These are phyloP conservation scores for Drosophila mulleri DNA, from an alignment of 2,888 invertebrate genomes.

Conservation along the genomic window DNA sequence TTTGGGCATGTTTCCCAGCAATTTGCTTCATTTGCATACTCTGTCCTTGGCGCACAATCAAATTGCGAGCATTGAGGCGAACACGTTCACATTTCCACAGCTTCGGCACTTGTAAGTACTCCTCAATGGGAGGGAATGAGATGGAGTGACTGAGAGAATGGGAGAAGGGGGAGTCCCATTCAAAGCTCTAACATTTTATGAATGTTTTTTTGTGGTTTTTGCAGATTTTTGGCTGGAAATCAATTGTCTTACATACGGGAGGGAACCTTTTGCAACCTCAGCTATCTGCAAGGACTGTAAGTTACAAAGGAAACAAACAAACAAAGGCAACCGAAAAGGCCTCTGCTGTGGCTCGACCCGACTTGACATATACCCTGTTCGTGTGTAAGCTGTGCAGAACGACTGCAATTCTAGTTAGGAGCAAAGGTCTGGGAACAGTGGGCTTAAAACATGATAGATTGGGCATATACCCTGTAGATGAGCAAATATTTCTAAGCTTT, in stretches of 20 bases:
- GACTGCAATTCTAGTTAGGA: not conserved
- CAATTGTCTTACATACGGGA: slow-evolving; percentile 83
- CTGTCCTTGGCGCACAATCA: slow-evolving; percentile 86
- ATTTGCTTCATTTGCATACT: slow-evolving; percentile 82
- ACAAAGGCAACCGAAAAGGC: not conserved
- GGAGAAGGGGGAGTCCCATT: not conserved
- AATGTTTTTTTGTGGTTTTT: slow-evolving; percentile 28
- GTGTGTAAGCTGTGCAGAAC: not conserved
- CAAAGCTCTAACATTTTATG: not conserved
- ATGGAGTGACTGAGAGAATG: not conserved
- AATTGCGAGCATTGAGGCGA: slow-evolving; percentile 76
- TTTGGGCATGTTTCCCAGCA: slow-evolving; percentile 82
- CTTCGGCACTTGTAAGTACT: slow-evolving; percentile 86
- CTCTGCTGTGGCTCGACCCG: not conserved
- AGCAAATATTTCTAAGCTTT: no score
- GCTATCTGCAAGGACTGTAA: slow-evolving; percentile 84
- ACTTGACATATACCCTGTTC: slow-evolving; percentile 2
- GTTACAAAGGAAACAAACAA: slow-evolving; percentile 42
- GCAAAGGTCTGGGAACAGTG: no score
- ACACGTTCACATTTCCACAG: slow-evolving; percentile 83
- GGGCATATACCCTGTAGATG: slow-evolving; percentile 3
- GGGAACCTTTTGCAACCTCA: slow-evolving; percentile 85
- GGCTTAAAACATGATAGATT: not conserved
- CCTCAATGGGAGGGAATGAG: not conserved
- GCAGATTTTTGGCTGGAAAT: slow-evolving; percentile 86